Percentiles rank a stretch among this genome's conserved stretches.
Conservation (phyloP, 2,797 vertebrate species). For the Meda fulgida region DNA sequence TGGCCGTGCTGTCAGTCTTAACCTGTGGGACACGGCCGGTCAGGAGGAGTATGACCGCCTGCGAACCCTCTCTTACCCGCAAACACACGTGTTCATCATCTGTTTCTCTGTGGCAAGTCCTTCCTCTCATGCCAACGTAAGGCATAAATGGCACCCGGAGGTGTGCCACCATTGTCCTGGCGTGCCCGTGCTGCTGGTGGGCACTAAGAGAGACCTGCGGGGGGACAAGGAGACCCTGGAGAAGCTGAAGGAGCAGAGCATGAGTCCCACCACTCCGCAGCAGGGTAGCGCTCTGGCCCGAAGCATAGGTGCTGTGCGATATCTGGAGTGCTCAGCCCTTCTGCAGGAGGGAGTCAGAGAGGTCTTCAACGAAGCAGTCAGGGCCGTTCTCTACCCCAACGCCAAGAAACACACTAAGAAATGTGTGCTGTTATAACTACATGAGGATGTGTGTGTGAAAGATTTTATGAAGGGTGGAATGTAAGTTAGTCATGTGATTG, state of each 20-base stretch:
- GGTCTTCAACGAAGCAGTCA: conserved; percentile 81
- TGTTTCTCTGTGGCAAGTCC: conserved; percentile 83
- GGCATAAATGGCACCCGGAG: conserved; percentile 84
- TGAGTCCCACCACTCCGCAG: conserved; percentile 79
- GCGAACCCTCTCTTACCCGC: conserved; percentile 79
- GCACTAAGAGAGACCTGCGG: conserved; percentile 82
- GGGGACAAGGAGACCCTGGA: conserved; percentile 79
- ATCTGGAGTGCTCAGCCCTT: conserved; percentile 82
- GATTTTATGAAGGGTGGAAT: conserved; percentile 33
- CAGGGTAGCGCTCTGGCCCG: conserved; percentile 80
- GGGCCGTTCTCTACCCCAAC: conserved; percentile 81
- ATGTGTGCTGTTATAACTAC: conserved; percentile 79
- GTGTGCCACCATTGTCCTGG: conserved; percentile 83
- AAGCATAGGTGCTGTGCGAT: conserved; percentile 82
- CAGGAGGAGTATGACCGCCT: conserved; percentile 84
- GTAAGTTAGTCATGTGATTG: conserved; percentile 33
- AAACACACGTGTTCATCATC: conserved; percentile 84
- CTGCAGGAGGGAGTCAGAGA: conserved; percentile 81
- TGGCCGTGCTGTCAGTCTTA: conserved; percentile 79
- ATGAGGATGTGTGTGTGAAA: conserved; percentile 23
- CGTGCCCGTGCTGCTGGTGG: conserved; percentile 81
- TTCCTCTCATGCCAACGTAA: conserved; percentile 82
- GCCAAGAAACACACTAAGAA: conserved; percentile 82
- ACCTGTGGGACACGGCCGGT: conserved; percentile 84
- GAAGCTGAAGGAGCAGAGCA: conserved; percentile 83